Evolutionary conservation across 2,113 vertebrate species (phyloP).

Genomic region (Ranitomeya variabilis): DNA sequence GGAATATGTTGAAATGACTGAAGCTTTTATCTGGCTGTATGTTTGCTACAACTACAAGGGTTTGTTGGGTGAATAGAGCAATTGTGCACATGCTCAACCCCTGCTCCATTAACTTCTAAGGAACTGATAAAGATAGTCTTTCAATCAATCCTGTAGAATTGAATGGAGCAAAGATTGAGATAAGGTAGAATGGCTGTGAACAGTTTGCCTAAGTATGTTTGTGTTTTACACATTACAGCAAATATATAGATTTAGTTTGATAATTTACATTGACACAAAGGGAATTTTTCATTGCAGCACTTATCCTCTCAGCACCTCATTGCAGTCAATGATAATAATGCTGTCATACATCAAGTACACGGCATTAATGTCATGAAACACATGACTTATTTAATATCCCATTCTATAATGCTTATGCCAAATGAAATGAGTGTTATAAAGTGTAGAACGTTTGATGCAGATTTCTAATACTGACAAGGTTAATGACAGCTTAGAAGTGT

Average conservation of each 20-base stretch:
- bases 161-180: too few relatives aligned
- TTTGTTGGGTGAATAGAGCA: too few relatives aligned
- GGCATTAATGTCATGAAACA: slow-evolving; percentile 46
- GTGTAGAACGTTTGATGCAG: slow-evolving; percentile 42
- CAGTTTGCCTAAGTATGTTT: slow-evolving; percentile 30
- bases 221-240: not conserved
- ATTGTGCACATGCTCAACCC: too few relatives aligned
- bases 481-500: slow-evolving; percentile 52
- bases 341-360: slow-evolving; percentile 41
- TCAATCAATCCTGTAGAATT: too few relatives aligned
- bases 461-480: slow-evolving; percentile 51
- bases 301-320: slow-evolving; percentile 9
- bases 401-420: slow-evolving; percentile 49
- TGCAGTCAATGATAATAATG: slow-evolving; percentile 28
- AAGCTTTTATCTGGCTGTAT: not conserved
- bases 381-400: slow-evolving; percentile 50
- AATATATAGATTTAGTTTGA: not conserved
- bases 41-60: not conserved
- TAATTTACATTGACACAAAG: not conserved
- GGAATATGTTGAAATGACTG: not conserved
- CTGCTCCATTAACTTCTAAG: too few relatives aligned
- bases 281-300: not conserved
- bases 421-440: slow-evolving; percentile 52
- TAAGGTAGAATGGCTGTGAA: not conserved
- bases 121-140: too few relatives aligned